Evolutionary conservation across 2,888 invertebrate genomes (phyloP), one percentile per base, ranked within the genome.

Genomic region (Papilio gigon): DNA sequence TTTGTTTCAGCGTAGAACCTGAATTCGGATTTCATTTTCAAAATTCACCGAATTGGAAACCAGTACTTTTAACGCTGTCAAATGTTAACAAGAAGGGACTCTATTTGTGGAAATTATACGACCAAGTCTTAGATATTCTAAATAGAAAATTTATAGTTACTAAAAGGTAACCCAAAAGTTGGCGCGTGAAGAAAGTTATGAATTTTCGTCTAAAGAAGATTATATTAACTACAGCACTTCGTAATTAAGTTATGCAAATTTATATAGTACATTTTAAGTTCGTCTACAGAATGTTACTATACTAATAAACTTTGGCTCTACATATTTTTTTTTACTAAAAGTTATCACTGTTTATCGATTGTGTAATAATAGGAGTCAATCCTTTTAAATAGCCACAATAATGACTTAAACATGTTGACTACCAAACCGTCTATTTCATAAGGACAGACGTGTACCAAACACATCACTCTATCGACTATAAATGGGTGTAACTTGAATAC

Each of bases 231-330:
- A 40, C 40, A 60, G 60, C 37, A 60, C n/a, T 25, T 37, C 37
- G 60, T 60, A 60, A 60, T 60, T 37, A 60, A 60, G 37, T 60
- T 60, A 60, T 60, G 61, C 44, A 62, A 62, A 30, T 62, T 62
- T 56, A 56, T 30, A 30, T 56, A 27, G 30, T 27, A 17, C 53
- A 25, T 30, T 30, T 30, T 30, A 30, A 56, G 30, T 56, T 30
- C 30, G 30, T 56, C 30, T 56, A 30, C 30, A 56, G 30, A 30
- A 56, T 56, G 30, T 25, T 56, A 56, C n/a, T 4, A 56, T 17
- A 56, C n/a, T 56, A 56, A 56, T 56, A 30, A 56, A 56, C 30
- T 56, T 56, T 17, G 53, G 30, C 17, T 30, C 11, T 30, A 44
- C 50, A 14, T 27, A 25, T 11, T 50, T 40, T 27, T 53, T 27